Evolutionary conservation across 2,797 vertebrate species (phyloP).

Genomic region (Bovichtus variegatus): DNA sequence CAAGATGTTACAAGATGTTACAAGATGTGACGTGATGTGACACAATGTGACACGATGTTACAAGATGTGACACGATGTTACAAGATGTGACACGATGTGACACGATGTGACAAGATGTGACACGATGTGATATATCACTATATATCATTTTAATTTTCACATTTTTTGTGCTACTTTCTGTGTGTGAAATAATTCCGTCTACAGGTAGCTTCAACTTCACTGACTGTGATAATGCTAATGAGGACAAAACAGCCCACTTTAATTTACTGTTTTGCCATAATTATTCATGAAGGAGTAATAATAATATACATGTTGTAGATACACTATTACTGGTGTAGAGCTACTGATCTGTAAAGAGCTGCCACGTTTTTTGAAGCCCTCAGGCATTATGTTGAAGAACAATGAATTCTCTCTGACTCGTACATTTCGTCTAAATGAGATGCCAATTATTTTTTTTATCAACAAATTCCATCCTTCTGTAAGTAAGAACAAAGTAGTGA

Average conservation of each 20-base stretch:
- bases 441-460: conserved; percentile 64
- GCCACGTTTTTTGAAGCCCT: conserved; percentile 48
- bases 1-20: too few relatives aligned
- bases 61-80: too few relatives aligned
- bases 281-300: conserved; percentile 51
- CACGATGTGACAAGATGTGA: too few relatives aligned
- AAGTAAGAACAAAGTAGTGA: conserved; percentile 60
- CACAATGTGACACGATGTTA: too few relatives aligned
- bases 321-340: conserved; percentile 44
- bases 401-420: conserved; percentile 61
- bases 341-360: conserved; percentile 54
- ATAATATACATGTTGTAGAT: conserved; percentile 28
- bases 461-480: conserved; percentile 59
- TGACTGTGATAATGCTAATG: conserved; percentile 30
- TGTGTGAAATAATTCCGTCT: neutral
- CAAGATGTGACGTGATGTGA: too few relatives aligned
- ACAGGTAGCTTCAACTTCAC: conserved; percentile 13
- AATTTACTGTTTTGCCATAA: conserved; percentile 36
- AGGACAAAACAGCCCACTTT: conserved; percentile 33
- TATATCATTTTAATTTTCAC: neutral
- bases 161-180: neutral
- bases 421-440: conserved; percentile 58
- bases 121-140: neutral
- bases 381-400: conserved; percentile 53
- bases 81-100: too few relatives aligned